Evolutionary conservation across 2,888 invertebrate genomes (phyloP).

Genomic region (Matsumyia berberina): DNA sequence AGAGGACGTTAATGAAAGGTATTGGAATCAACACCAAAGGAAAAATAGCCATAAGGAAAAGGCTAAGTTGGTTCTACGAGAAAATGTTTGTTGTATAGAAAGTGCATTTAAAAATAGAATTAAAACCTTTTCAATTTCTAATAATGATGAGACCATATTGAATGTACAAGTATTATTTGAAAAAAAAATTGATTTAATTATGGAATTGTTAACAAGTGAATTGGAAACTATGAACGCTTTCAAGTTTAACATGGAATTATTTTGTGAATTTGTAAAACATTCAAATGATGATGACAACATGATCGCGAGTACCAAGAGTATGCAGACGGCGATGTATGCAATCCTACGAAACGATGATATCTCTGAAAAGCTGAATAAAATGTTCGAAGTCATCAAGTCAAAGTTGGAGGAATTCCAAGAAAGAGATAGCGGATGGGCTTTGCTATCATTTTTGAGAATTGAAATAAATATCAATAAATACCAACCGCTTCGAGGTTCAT

Average conservation of each 20-base stretch:
- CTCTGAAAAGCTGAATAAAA: background rate
- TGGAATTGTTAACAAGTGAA: constrained; percentile 4
- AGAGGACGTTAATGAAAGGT: too few relatives aligned
- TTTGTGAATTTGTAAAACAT: background rate
- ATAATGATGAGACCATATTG: constrained; percentile 6
- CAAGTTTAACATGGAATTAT: constrained; percentile 9
- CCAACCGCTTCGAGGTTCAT: background rate
- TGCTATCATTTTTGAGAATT: background rate
- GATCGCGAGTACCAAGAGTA: background rate
- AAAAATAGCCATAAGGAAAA: too few relatives aligned
- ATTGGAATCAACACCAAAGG: too few relatives aligned
- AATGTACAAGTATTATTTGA: background rate
- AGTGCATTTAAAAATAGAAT: too few relatives aligned
- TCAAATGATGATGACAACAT: background rate
- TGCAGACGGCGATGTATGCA: background rate
- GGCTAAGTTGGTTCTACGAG: too few relatives aligned
- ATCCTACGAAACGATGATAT: background rate
- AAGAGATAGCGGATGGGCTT: constrained; percentile 18
- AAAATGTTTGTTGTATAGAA: too few relatives aligned
- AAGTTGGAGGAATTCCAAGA: constrained; percentile 19
- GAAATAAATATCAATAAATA: constrained; percentile 1
- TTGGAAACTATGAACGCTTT: background rate
- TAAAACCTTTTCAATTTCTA: too few relatives aligned
- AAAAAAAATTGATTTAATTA: background rate
- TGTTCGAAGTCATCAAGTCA: background rate